phyloP scores from a whole-genome alignment of 2,113 vertebrate species.

The Romanogobio albipinnatus region DNA sequence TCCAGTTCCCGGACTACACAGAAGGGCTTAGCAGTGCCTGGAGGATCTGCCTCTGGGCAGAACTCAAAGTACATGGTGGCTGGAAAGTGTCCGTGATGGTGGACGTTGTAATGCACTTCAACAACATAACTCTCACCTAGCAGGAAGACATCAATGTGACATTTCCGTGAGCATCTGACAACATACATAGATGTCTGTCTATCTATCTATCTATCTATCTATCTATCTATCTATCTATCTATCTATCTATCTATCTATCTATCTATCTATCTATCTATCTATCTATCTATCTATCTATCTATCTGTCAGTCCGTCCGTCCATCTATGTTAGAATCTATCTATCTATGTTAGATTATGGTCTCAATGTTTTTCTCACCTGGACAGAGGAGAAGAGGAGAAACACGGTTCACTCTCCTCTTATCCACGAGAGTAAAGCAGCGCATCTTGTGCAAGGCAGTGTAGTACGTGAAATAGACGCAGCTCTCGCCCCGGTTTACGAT shows the following conservation, averaged over 20 bases:
- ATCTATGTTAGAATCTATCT: no score
- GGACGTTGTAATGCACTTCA: conserved; percentile 70
- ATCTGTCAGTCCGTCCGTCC: no score
- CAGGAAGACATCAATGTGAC: background rate
- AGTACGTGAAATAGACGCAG: conserved; percentile 74
- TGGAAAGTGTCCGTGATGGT: conserved; percentile 79
- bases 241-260: background rate
- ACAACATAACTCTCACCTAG: conserved; percentile 78
- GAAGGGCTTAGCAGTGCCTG: conserved; percentile 68
- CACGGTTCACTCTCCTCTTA: conserved; percentile 64
- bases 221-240: conserved; percentile 3
- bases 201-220: background rate
- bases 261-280: background rate
- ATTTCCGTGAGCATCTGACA: background rate
- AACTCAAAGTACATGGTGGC: conserved; percentile 81
- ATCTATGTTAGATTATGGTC: background rate
- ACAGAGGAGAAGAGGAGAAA: conserved; percentile 70
- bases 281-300: background rate
- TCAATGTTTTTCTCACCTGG: conserved; percentile 74
- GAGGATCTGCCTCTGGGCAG: conserved; percentile 70
- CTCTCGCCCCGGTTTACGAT: conserved; percentile 74
- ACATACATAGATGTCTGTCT: no score
- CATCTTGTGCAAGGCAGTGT: conserved; percentile 62
- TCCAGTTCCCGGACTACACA: conserved; percentile 81
- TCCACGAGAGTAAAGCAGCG: conserved; percentile 71